Evolutionary conservation across 2,113 vertebrate genomes (phyloP), one percentile per base, ranked within the genome.

Genomic region (Clupea harengus): DNA sequence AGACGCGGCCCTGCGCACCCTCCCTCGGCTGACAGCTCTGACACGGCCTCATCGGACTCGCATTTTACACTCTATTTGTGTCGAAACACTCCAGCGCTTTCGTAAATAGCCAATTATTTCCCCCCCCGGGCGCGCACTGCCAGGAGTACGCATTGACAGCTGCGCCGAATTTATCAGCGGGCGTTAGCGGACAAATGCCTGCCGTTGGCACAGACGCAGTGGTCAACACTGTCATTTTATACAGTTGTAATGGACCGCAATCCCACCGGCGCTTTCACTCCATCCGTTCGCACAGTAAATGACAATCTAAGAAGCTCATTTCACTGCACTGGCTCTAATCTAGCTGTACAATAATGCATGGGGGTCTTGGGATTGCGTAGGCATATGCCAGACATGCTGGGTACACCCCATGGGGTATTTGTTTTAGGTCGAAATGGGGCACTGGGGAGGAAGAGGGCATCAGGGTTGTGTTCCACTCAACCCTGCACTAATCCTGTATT

Each of bases 31-130:
- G 72, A 17, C 72, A 78, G 72, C 72, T 60, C 54, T 44, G 72
- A 39, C 72, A 78, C 15, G 13, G 72, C 10, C 72, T 78, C 25
- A 78, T 39, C 13, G 11, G 72, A 39, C 32, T 39, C 72, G 0
- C 13, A 44, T 44, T 78, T 78, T 78, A 78, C 72, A 78, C 72
- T 32, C 72, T 78, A 78, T 78, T 78, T 78, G 72, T 78, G 72
- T 78, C 2, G 72, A 78, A 78, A 78, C 72, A 78, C 72, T 39
- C 72, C 28, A 78, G 32, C 28, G 72, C 28, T 13, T 15, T 15
- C 72, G 32, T 39, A 44, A 78, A 78, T 78, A 78, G 72, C 72
- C 72, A 39, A 78, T 78, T 78, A 78, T 78, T 32, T 15, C 28
- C 13, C 4, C 72, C 72, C 32, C 13, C 28, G 9, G 60, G 10